Evolutionary conservation across 2,888 invertebrate species (phyloP), one percentile per base, ranked within the genome.

Genomic region (Nemotelus pantherinus): DNA sequence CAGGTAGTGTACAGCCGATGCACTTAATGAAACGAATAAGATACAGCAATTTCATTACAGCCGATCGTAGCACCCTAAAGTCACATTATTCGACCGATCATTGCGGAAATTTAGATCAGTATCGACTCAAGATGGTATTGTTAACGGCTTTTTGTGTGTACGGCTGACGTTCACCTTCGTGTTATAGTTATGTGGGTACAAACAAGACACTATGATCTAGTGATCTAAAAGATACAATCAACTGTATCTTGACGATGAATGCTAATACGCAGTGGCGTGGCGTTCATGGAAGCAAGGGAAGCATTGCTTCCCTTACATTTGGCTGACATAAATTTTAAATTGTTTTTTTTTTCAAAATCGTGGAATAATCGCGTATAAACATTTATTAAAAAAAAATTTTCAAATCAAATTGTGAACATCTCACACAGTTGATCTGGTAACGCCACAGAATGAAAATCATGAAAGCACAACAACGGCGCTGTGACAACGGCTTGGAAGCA

Each of bases 51-150:
- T 47, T 70, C 55, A 53, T 70, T 53, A 70, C 43, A 47, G n/a
- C 7, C n/a, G 53, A 60, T 60, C 43, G 47, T 50, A 25, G 47
- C 70, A 41, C 55, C 70, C 43, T 10, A 48, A 70, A 41, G 53
- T 55, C 4, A 44, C 43, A 55, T 50, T 55, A 74, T 74, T 67
- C 60, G 50, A 57, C 3, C 58, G 76, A 79, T 76, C 45, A 58
- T 44, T 55, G 55, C n/a, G n/a, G 57, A 68, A 58, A 45, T 77
- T 77, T 77, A 79, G 79, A 79, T 79, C 79, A 63, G 48, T 79
- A 79, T 79, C 79, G 71, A 25, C 48, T 43, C 39, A 70, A 77
- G 75, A 79, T 79, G 76, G 79, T 57, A 76, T 77, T 77, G 68
- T 79, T 79, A 77, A 79, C 77, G 77, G 77, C 45, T 76, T 57